Base-by-base conservation (phyloP, 2,113 vertebrate genomes). In the Oreotrochilus melanogaster region DNA sequence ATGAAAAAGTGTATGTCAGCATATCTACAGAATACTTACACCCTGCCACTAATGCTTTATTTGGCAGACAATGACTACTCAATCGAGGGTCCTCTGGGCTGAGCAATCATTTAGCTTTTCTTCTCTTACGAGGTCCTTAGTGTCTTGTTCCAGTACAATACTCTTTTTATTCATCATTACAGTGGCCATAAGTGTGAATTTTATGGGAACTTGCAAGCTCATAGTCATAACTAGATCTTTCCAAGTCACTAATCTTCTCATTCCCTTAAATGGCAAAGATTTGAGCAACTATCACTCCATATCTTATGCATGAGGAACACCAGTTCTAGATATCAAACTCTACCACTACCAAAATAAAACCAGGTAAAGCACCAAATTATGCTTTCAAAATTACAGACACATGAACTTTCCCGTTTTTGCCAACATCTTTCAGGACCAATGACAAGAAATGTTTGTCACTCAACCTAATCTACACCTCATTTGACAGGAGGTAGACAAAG, bases 81-180 rank as follows among this genome's bases (percentile, higher is more conserved):
- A 98, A 98, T 98, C 90, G 96, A 98, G 97, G 97, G 98, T 97
- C 97, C 98, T 98, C 82, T 97, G 96, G 97, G 97, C 97, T 98
- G 96, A 98, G 97, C 98, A 98, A 98, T 98, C 97, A 98, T 98
- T 98, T 98, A 98, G 97, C 97, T 98, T 98, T 97, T 98, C 97
- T 97, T 98, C 98, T 98, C 98, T 98, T 98, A 98, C 88, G 97
- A 98, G 97, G 98, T 98, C 98, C 97, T 98, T 97, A 98, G 98
- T 98, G 98, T 97, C 98, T 98, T 98, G 98, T 98, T 98, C 98
- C 97, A 98, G 97, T 98, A 98, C 98, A 98, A 98, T 98, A 98
- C 98, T 95, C 98, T 98, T 97, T 98, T 98, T 98, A 98, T 98
- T 98, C 97, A 96, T 97, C 97, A 98, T 98, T 98, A 98, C 97